Evolutionary conservation across 1,140 invertebrate genomes (phyloP), one percentile per base, ranked within the genome.

Genomic region (Eurosta solidaginis): DNA sequence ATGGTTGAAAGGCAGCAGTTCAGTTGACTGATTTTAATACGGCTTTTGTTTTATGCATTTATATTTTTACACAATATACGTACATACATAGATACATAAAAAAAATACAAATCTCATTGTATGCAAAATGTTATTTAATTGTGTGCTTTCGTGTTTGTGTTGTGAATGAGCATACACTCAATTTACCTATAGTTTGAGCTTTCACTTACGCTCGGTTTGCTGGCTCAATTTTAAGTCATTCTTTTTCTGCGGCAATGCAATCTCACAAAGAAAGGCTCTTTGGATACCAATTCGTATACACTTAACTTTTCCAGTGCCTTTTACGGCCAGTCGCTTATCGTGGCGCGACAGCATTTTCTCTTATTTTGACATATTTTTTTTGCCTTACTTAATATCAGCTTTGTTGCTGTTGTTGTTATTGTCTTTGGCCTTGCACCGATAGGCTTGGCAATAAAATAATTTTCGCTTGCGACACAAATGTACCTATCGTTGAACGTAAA

Each of bases 21-120:
- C 29, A 68, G 59, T 68, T 63, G 54, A 63, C 54, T 63, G 54
- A 25, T 33, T 33, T 63, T 63, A 63, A 68, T 68, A 17, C 59
- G 6, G 59, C 33, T n/a, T 33, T 68, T 68, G 29, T 36, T 68
- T 54, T 54, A 25, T 68, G 29, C 40, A 68, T 22, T 29, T 33
- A 36, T n/a, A 68, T 68, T 68, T 29, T 68, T 68, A 17, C 20
- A 40, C n/a, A 14, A 20, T 40, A 36, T 40, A 68, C 10, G 33
- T 40, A 42, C n/a, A 33, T 63, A 63, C 36, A 1, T n/a, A n/a
- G n/a, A n/a, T n/a, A n/a, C n/a, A n/a, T n/a, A n/a, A n/a, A n/a
- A n/a, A n/a, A n/a, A n/a, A n/a, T n/a, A n/a, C n/a, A n/a, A n/a
- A n/a, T n/a, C n/a, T n/a, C n/a, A n/a, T n/a, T n/a, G n/a, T n/a